Percentiles rank a stretch among this genome's conserved stretches.
Evolutionary conservation across 2,888 invertebrate genomes (phyloP).

Genomic region (Emmelina monodactyla): DNA sequence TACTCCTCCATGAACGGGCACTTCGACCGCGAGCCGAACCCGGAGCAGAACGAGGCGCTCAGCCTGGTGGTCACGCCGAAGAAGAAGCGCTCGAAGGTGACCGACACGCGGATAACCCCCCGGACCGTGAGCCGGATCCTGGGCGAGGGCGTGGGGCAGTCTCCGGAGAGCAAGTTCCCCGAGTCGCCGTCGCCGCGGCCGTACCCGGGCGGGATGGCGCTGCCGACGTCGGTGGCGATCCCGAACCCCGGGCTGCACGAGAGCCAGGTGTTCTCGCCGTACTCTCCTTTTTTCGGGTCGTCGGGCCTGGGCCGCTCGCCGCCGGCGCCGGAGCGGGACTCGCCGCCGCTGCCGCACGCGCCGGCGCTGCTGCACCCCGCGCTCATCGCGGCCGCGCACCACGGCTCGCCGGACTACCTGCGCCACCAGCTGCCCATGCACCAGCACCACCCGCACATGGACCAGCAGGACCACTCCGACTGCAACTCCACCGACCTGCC

Average conservation of each 20-base stretch:
- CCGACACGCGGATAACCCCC: conserved; percentile 91
- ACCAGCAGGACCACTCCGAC: conserved; percentile 87
- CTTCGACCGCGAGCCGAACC: conserved; percentile 73
- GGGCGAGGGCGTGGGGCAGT: conserved; percentile 80
- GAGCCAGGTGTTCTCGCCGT: conserved; percentile 92
- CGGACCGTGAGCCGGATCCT: conserved; percentile 87
- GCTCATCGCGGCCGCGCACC: conserved; percentile 82
- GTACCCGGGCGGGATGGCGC: conserved; percentile 85
- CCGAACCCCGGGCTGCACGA: conserved; percentile 95
- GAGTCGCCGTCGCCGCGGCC: conserved; percentile 80
- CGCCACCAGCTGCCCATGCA: conserved; percentile 80
- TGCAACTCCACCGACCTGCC: conserved; percentile 91
- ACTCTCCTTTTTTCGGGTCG: conserved; percentile 86
- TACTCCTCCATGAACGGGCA: conserved; percentile 71
- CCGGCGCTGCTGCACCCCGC: conserved; percentile 87
- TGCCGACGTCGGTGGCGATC: conserved; percentile 96
- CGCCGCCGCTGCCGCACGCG: conserved; percentile 85
- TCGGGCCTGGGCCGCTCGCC: conserved; percentile 62
- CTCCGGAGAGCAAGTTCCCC: conserved; percentile 65
- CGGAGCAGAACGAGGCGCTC: conserved; percentile 93
- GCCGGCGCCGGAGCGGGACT: conserved; percentile 76
- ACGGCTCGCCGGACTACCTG: conserved; percentile 82
- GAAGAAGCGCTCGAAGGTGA: conserved; percentile 97
- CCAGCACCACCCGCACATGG: conserved; percentile 78
- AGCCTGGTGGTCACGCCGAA: conserved; percentile 94